phyloP scores from a whole-genome alignment of 2,113 vertebrate genomes.

The Oryzias melastigma region DNA sequence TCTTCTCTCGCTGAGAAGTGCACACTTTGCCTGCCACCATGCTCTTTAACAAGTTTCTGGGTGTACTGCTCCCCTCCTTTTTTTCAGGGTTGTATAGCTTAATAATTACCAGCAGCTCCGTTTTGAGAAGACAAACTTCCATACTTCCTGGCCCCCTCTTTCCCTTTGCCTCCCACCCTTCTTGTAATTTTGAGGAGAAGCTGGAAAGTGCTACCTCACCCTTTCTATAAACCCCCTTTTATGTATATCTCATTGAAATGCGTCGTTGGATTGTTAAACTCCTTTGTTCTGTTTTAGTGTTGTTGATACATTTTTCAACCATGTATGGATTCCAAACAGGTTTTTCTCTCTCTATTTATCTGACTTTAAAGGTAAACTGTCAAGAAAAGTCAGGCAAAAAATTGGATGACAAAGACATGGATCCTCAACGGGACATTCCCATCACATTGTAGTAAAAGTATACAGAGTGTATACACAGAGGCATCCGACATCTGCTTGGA shows the following conservation, averaged over 20 bases:
- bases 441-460: too few relatives aligned
- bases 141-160: conserved; percentile 12
- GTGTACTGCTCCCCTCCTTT: conserved; percentile 37
- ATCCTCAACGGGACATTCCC: too few relatives aligned
- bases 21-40: conserved; percentile 5
- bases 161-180: conserved; percentile 25
- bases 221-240: conserved; percentile 55
- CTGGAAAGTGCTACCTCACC: conserved; percentile 70
- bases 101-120: conserved; percentile 55
- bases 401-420: not conserved
- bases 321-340: conserved; percentile 3
- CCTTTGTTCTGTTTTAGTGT: not conserved
- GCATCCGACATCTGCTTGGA: conserved; percentile 56
- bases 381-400: conserved; percentile 33
- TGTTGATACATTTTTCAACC: too few relatives aligned
- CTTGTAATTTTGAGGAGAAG: conserved; percentile 57
- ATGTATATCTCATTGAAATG: conserved; percentile 36
- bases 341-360: conserved; percentile 24
- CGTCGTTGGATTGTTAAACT: conserved; percentile 34
- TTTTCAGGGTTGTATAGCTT: conserved; percentile 33
- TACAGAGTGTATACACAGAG: not conserved
- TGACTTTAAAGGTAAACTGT: conserved; percentile 13
- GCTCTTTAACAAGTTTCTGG: conserved; percentile 42
- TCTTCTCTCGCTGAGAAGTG: conserved; percentile 15
- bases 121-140: conserved; percentile 38